Conservation (phyloP, 2,888 invertebrate species). For the Noctua comes region DNA sequence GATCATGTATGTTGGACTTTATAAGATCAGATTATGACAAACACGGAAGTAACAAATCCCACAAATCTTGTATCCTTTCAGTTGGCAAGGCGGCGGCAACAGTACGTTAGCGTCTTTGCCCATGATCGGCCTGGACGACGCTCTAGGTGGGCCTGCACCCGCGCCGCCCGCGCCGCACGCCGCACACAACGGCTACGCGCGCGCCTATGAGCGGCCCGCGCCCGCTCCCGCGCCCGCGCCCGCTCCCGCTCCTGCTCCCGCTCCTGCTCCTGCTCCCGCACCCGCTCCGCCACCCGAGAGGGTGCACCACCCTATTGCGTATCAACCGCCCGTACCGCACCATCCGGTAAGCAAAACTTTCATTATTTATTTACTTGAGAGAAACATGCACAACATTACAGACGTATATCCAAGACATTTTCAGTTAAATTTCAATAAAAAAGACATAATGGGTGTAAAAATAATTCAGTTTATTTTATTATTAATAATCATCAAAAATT, state of each 20-base stretch:
- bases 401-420: background rate
- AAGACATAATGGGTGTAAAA: no score
- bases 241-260: background rate
- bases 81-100: conserved; percentile 92
- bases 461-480: no score
- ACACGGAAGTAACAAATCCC: background rate
- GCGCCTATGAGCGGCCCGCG: conserved; percentile 34
- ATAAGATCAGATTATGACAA: background rate
- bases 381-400: background rate
- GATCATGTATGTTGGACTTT: background rate
- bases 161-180: conserved; percentile 9
- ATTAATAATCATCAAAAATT: no score
- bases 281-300: conserved; percentile 9
- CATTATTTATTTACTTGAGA: background rate
- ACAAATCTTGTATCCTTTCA: conserved; percentile 68
- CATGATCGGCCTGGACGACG: conserved; percentile 93
- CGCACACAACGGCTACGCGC: conserved; percentile 41
- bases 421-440: background rate
- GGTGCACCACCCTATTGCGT: conserved; percentile 14
- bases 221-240: conserved; percentile 22
- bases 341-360: conserved; percentile 40
- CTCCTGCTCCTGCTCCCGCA: background rate
- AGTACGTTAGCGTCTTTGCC: conserved; percentile 94
- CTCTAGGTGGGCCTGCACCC: conserved; percentile 71
- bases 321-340: conserved; percentile 44